Base-by-base conservation (phyloP, 2,888 invertebrate genomes). In the Sesia bembeciformis region DNA sequence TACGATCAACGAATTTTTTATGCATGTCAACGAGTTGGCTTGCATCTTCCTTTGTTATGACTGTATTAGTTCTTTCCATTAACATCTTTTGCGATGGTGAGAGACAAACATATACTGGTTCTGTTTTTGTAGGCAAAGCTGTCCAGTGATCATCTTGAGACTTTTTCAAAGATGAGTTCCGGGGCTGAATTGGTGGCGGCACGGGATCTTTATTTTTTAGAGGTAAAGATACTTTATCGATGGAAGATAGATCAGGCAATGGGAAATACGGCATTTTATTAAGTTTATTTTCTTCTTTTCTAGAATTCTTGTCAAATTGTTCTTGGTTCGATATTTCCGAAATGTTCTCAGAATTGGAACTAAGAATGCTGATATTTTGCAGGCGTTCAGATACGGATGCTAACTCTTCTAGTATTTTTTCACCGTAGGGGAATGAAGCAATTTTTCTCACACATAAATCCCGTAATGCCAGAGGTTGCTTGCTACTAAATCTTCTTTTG, bases 41-140 rank as follows among this genome's bases (percentile, higher is more conserved):
- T 1, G 92, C 91, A 61, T 91, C 91, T 59, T 87, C 81, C 63
- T 90, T 84, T 40, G 70, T 70, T 52, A 87, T 76, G n/a, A 89
- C 70, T 52, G 85, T 83, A 49, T 88, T 89, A 38, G 90, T 90
- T 66, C 90, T 91, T 56, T 91, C 90, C 70, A 91, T 86, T 50
- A 91, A 79, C 67, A 89, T 87, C 68, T 91, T 91, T 72, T 95
- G 95, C 4, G 93, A 93, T 0, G 95, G 95, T 0, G 95, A 95
- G 6, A 95, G 84, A 66, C 93, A 94, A 4, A 94, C 85, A 55
- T 94, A 81, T 0, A 93, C 68, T 52, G 90, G 90, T 67, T 94
- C 92, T 41, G 84, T 80, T 58, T 90, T 85, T 0, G 93, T 92
- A 7, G 92, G 91, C 51, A 93, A 65, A 3, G 92, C 93, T 58